Conservation (phyloP, 92 coral and sea anemone genomes). For the Meandrina meandrites region DNA sequence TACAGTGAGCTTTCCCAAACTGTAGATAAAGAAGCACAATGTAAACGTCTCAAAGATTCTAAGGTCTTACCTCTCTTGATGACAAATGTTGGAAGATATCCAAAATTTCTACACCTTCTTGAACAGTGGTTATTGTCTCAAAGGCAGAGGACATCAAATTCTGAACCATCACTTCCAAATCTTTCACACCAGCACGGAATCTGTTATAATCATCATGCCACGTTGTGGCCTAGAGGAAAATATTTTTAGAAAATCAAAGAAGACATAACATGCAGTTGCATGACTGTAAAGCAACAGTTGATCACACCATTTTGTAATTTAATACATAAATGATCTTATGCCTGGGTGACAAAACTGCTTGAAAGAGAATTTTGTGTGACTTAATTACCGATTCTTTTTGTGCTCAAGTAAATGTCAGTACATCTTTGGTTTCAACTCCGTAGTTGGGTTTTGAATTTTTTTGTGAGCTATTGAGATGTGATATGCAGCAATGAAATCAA, state of each 20-base stretch:
- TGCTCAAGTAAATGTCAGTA: too few species aligned
- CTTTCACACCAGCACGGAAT: constrained; percentile 99
- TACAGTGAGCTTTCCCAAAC: not conserved
- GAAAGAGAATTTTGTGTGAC: too few species aligned
- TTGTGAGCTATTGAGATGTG: too few species aligned
- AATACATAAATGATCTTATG: too few species aligned
- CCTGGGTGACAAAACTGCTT: too few species aligned
- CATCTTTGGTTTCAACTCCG: too few species aligned
- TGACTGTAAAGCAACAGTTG: too few species aligned
- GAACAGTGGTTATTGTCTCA: constrained; percentile 87
- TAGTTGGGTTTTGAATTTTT: too few species aligned
- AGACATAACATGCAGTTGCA: not conserved
- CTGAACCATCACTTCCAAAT: constrained; percentile 97
- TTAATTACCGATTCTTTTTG: too few species aligned
- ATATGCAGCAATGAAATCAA: too few species aligned
- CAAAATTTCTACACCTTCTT: constrained; percentile 94
- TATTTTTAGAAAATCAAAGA: not conserved
- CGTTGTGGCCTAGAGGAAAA: constrained; percentile 83
- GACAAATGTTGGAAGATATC: constrained; percentile 97
- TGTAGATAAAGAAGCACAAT: not conserved
- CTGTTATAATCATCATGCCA: constrained; percentile 99
- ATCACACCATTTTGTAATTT: not conserved
- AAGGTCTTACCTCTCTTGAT: constrained; percentile 82
- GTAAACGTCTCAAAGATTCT: not conserved
- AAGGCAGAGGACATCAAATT: constrained; percentile 95